Evolutionary conservation across 2,797 vertebrate genomes (phyloP), one percentile per base, ranked within the genome.

Genomic region (Bradypodion ventrale): DNA sequence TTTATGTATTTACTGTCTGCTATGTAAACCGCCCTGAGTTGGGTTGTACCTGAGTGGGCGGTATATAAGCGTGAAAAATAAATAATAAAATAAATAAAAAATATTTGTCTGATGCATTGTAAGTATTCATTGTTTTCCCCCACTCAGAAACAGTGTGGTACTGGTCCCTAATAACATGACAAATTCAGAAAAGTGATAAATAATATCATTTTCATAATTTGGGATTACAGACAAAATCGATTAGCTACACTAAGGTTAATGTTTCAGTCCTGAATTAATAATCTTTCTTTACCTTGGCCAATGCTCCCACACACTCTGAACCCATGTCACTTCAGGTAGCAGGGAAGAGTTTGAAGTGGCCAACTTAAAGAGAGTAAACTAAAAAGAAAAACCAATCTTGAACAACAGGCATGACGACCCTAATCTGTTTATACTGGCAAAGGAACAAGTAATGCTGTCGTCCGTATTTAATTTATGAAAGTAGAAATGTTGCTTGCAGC

Each of bases 321-420:
- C 75, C 29, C 46, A 4, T 15, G 89, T 75, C 73, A 68, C 4
- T 32, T 62, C 83, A 80, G 87, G 82, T 82, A 85, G 75, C 78
- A 92, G 85, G 90, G 89, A 91, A 93, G 77, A 89, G 52, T 70
- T 83, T 88, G 68, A 85, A 69, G 65, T 87, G 92, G 88, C 89
- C 87, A 93, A 84, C 76, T 78, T 91, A 56, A 81, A 86, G 89
- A 91, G 59, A 68, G 80, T 91, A 92, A 94, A 94, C 93, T 88
- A 74, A 92, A 87, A 92, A 93, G 86, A 92, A 93, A 91, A 92
- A 92, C 91, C 83, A 90, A 88, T 88, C 70, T 0, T n/a, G 80
- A 80, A 84, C 85, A 87, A 49, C 75, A 94, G 92, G 94, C 94
- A 82, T 95, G 90, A 95, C 83, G 92, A 95, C 94, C 91, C 93